Percentiles rank a stretch among this genome's conserved stretches.
These are phyloP conservation scores for Dolichotis patagonum DNA, from an alignment of 2,113 vertebrate genomes.

Conservation along the genomic window DNA sequence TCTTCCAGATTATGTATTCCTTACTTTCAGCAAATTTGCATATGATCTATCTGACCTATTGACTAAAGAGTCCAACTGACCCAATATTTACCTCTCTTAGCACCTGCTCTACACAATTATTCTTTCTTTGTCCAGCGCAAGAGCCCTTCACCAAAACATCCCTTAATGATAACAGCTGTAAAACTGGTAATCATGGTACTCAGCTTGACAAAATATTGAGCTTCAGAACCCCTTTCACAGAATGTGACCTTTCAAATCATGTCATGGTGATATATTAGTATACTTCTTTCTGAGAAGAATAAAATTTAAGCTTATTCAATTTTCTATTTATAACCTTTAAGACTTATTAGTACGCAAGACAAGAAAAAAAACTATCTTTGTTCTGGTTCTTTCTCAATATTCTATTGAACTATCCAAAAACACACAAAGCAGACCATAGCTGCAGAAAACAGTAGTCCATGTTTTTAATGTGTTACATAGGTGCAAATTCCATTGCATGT, in stretches of 20 bases:
- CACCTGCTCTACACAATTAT: background rate
- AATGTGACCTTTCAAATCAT: background rate
- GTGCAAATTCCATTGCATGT: background rate
- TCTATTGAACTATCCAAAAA: background rate
- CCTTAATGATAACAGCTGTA: background rate
- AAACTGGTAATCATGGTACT: background rate
- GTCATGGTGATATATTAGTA: background rate
- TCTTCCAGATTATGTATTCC: background rate
- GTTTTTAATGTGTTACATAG: background rate
- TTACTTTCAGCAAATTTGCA: background rate
- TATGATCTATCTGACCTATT: background rate
- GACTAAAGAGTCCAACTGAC: background rate
- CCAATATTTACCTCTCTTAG: background rate
- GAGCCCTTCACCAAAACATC: background rate
- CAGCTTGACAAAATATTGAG: background rate
- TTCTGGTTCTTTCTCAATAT: background rate
- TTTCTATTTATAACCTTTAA: constrained; percentile 21
- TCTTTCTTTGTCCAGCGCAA: background rate
- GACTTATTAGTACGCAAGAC: background rate
- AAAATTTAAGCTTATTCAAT: background rate
- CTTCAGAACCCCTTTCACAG: background rate
- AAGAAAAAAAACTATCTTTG: background rate
- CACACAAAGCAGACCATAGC: background rate
- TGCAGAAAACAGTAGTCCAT: background rate
- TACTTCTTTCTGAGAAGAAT: background rate